Evolutionary conservation across 2,113 vertebrate species (phyloP).

Genomic region (Nothobranchius furzeri): DNA sequence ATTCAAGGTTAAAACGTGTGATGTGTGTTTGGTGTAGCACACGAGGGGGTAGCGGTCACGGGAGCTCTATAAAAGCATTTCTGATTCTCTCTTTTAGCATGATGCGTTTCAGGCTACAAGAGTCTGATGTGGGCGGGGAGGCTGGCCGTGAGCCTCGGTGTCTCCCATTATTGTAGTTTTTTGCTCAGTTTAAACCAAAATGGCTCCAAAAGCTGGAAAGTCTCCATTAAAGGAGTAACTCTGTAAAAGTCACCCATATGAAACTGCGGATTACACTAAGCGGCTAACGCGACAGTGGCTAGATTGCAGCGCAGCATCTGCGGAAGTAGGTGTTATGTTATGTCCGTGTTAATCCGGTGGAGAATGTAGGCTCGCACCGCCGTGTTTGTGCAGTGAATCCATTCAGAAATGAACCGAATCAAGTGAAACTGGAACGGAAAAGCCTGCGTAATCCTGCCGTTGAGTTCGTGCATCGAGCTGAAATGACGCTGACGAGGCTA

Average conservation of each 20-base stretch:
- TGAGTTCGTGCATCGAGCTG: not conserved
- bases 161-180: no score
- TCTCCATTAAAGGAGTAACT: not conserved
- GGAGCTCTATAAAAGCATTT: no score
- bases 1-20: not conserved
- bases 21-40: not conserved
- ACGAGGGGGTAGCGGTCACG: not conserved
- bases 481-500: conserved; percentile 25
- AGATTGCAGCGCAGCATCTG: conserved; percentile 56
- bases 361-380: not conserved
- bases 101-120: no score
- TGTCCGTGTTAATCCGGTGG: conserved; percentile 31
- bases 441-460: no score
- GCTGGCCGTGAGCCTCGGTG: conserved; percentile 3
- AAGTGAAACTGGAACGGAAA: not conserved
- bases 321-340: conserved; percentile 69
- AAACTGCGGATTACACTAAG: not conserved
- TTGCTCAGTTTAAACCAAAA: not conserved
- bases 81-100: no score
- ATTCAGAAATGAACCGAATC: not conserved
- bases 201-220: conserved; percentile 4
- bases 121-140: conserved; percentile 30
- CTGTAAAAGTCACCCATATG: not conserved
- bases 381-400: not conserved
- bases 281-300: conserved; percentile 47